Evolutionary conservation across 2,888 invertebrate species (phyloP), one percentile per base, ranked within the genome.

Genomic region (Buathra laborator): DNA sequence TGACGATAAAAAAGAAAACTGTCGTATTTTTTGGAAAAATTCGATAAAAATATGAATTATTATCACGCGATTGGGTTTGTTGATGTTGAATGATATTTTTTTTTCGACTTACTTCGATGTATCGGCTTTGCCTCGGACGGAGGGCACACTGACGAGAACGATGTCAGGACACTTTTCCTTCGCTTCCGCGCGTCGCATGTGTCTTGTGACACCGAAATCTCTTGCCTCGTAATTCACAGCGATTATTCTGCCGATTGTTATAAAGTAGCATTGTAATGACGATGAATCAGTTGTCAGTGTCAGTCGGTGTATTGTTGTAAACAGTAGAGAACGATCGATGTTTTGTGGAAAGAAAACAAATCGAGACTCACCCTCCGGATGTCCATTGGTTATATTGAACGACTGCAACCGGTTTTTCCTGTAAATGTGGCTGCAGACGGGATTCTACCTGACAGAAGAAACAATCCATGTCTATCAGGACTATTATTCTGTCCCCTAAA

Each of bases 361-460:
- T 29, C 62, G 87, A 92, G 87, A 92, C 95, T 94, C 95, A 98
- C 99, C 98, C 98, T 92, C 99, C 99, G 51, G 98, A 98, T 94
- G 96, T 96, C 97, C 98, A 99, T 2, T 96, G 96, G 93, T 98
- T 99, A 92, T 99, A 99, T 93, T 99, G 99, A 0, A 99, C 99
- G 4, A 99, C 99, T 76, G 98, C 99, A 84, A 99, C 96, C 0
- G 99, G 99, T 94, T 98, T 97, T 70, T 98, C 99, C 93, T 95
- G 95, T 86, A 98, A 94, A 83, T 95, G 94, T 0, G 99, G 98
- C 92, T 97, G 95, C n/a, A 98, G 94, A 93, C 98, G 97, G 91
- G 98, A 98, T 94, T 99, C 99, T 1, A 99, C 99, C 96, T 99
- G 99, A 90, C 99, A 99, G 94, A 99, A 99, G 94, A 99, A 99